These are phyloP conservation scores for Cyrtodaria siliqua DNA, from an alignment of 2,888 invertebrate genomes.

Conservation along the genomic window DNA sequence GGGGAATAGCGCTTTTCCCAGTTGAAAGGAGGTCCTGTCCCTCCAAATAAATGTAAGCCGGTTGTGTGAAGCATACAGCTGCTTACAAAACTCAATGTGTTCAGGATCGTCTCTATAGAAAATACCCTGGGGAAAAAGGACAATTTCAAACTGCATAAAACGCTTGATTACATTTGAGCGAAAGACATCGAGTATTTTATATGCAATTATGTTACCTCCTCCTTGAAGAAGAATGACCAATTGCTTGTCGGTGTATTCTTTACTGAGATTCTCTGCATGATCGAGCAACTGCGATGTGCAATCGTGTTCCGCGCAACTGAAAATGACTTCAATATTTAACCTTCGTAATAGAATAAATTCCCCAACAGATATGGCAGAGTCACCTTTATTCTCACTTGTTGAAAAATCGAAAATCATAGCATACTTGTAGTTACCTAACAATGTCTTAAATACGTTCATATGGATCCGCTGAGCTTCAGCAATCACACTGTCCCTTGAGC, in stretches of 20 bases:
- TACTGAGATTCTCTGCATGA: not conserved
- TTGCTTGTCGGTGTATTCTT: not conserved
- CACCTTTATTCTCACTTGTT: not conserved
- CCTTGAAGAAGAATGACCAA: not conserved
- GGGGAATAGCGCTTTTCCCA: too few species aligned
- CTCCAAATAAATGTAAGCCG: too few species aligned
- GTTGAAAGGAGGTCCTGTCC: too few species aligned
- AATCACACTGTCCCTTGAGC: too few species aligned
- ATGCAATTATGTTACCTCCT: constrained; percentile 1
- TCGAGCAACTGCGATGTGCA: not conserved
- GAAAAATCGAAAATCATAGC: not conserved
- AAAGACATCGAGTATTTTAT: not conserved
- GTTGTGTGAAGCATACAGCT: too few species aligned
- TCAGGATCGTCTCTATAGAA: too few species aligned
- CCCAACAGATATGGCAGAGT: not conserved
- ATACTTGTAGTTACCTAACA: not conserved
- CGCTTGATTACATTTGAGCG: not conserved
- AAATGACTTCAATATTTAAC: too few species aligned
- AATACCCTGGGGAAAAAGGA: too few species aligned
- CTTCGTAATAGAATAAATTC: too few species aligned
- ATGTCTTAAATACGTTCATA: not conserved
- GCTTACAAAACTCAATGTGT: too few species aligned
- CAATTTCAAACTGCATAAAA: too few species aligned
- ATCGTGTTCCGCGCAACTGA: not conserved
- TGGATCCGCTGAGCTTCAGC: not conserved